Evolutionary conservation across 2,888 invertebrate species (phyloP).

Genomic region (Onthophagus sagittarius): DNA sequence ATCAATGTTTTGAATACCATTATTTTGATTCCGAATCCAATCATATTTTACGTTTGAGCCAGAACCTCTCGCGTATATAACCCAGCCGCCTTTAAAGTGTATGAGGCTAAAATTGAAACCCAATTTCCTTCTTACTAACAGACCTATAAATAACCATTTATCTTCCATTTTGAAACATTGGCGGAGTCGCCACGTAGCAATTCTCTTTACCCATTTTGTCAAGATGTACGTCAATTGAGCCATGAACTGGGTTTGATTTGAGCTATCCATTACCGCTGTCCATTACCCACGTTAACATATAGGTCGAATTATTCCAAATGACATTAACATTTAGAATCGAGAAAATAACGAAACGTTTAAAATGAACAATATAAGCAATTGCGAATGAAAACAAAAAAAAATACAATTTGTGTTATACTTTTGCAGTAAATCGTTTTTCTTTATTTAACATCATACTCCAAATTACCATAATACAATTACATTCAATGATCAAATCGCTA

Average conservation of each 20-base stretch:
- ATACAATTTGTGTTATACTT: too few species aligned
- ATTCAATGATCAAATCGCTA: too few species aligned
- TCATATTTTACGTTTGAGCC: background rate
- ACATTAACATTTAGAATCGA: too few species aligned
- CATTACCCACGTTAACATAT: too few species aligned
- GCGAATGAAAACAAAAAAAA: too few species aligned
- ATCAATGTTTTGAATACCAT: background rate
- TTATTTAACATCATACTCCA: too few species aligned
- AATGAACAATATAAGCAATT: too few species aligned
- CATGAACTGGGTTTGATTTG: constrained; percentile 29
- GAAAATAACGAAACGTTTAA: too few species aligned
- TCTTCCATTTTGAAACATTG: constrained; percentile 25
- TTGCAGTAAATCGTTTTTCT: too few species aligned
- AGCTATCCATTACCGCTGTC: constrained; percentile 24
- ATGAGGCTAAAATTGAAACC: background rate
- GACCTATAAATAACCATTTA: constrained; percentile 16
- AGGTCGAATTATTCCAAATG: too few species aligned
- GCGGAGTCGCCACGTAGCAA: constrained; percentile 26
- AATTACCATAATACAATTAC: too few species aligned
- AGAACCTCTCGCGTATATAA: background rate
- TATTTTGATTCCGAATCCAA: background rate
- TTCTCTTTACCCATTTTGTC: constrained; percentile 20
- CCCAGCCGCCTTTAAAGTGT: background rate
- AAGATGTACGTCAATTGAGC: constrained; percentile 29
- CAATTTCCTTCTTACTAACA: background rate